Evolutionary conservation across 2,888 invertebrate genomes (phyloP).

Genomic region (Zonitis immaculata): DNA sequence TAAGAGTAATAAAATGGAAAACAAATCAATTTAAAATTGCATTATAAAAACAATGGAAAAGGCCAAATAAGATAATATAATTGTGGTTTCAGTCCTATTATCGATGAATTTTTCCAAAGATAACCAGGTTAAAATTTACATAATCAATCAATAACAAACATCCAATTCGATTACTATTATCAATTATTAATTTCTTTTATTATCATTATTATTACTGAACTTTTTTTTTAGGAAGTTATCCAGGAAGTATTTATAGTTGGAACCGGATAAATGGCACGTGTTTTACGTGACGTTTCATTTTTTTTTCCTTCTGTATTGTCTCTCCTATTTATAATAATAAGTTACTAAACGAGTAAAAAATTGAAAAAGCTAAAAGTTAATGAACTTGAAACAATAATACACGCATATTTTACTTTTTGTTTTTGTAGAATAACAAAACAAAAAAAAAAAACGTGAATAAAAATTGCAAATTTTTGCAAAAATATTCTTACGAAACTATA

Average conservation of each 20-base stretch:
- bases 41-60: slow-evolving; percentile 3
- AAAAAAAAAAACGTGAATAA: slow-evolving; percentile 3
- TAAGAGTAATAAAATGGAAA: not conserved
- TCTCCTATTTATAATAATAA: too few species aligned
- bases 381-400: slow-evolving; percentile 16
- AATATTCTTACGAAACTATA: slow-evolving; percentile 9
- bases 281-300: too few species aligned
- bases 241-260: too few species aligned
- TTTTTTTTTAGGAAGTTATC: too few species aligned
- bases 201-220: too few species aligned
- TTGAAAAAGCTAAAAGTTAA: slow-evolving; percentile 11
- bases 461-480: slow-evolving; percentile 5
- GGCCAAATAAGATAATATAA: not conserved
- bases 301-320: too few species aligned
- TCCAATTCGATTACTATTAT: too few species aligned
- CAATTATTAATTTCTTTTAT: too few species aligned
- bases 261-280: not conserved
- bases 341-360: too few species aligned
- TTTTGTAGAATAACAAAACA: slow-evolving; percentile 8
- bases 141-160: too few species aligned
- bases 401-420: too few species aligned
- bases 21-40: slow-evolving; percentile 2
- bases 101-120: not conserved
- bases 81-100: not conserved
- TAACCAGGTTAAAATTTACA: not conserved